A percentile compares a stretch with the other conserved stretches of the same genome.
These are phyloP conservation scores for Galerucella calmariensis DNA, from an alignment of 2,888 invertebrate species.

Conservation along the genomic window DNA sequence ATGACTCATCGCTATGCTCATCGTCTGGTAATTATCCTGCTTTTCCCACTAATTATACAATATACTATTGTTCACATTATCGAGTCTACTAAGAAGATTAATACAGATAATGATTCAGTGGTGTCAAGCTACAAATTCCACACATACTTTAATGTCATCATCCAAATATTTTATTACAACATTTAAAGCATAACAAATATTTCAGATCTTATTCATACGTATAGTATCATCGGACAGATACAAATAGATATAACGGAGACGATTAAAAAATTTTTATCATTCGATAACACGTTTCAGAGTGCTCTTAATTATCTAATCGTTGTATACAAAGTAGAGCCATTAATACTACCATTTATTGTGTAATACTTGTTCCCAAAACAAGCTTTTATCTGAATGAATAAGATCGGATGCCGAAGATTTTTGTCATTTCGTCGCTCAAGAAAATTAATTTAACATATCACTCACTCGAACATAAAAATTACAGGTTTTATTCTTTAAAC, in stretches of 20 bases:
- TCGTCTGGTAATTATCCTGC: no score
- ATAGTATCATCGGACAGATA: not conserved
- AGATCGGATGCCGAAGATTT: not conserved
- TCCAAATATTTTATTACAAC: not conserved
- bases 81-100: no score
- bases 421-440: not conserved
- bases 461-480: no score
- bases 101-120: not conserved
- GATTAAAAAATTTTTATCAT: no score
- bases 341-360: not conserved
- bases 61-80: no score
- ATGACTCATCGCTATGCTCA: no score
- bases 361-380: not conserved
- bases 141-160: not conserved
- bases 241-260: not conserved
- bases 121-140: not conserved
- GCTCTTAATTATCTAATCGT: not conserved
- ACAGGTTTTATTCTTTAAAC: no score
- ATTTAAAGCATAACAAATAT: not conserved
- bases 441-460: not conserved
- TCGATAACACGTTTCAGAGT: not conserved
- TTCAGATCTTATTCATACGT: not conserved
- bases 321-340: not conserved
- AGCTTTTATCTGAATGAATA: not conserved
- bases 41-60: no score